phyloP scores from a whole-genome alignment of 2,888 invertebrate genomes.

The Meta bourneti region DNA sequence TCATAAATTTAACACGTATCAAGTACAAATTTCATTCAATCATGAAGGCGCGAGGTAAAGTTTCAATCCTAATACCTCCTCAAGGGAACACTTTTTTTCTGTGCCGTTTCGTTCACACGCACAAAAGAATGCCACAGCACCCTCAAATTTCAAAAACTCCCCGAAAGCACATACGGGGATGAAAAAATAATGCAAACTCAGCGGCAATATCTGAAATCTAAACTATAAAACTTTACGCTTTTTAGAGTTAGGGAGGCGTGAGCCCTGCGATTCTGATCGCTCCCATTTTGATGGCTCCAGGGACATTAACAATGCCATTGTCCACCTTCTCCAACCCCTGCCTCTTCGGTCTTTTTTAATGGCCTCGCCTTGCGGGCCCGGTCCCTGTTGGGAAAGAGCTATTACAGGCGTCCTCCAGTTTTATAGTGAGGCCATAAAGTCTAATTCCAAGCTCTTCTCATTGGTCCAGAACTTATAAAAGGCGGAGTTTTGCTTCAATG shows the following conservation, averaged over 20 bases:
- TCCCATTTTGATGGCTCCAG: constrained; percentile 61
- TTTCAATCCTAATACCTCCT: constrained; percentile 11
- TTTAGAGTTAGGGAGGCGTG: constrained; percentile 71
- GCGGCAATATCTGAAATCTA: constrained; percentile 68
- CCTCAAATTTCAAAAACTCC: constrained; percentile 28
- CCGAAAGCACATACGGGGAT: not conserved
- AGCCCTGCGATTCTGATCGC: constrained; percentile 55
- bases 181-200: constrained; percentile 71
- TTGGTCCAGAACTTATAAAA: constrained; percentile 72
- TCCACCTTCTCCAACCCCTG: constrained; percentile 50
- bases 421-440: constrained; percentile 74
- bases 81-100: not conserved
- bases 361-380: constrained; percentile 46
- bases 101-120: not conserved
- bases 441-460: constrained; percentile 56
- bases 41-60: constrained; percentile 14
- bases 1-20: not conserved
- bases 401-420: constrained; percentile 74
- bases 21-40: constrained; percentile 21
- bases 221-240: constrained; percentile 70
- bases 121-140: not conserved
- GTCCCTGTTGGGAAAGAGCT: constrained; percentile 63
- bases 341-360: constrained; percentile 45
- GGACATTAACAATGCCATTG: constrained; percentile 70
- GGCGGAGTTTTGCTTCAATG: constrained; percentile 68